A percentile compares a stretch with the other conserved stretches of the same genome.
Evolutionary conservation across 2,797 vertebrate genomes (phyloP).

Genomic region (Melanotaenia maccullochi): DNA sequence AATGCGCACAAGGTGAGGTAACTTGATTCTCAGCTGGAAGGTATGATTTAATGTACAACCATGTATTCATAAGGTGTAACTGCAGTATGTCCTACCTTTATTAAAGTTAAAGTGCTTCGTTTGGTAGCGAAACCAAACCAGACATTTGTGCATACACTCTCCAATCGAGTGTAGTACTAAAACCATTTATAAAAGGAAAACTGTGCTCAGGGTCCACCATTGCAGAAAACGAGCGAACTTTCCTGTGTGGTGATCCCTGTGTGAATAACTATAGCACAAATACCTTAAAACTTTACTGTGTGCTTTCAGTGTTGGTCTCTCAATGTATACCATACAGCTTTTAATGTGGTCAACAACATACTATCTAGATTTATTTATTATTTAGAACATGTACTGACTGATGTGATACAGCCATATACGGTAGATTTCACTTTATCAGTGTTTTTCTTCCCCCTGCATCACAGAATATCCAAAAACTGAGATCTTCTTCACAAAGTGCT

Average conservation of each 20-base stretch:
- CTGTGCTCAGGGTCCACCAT: too few species aligned
- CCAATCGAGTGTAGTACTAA: background rate
- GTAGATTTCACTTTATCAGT: too few species aligned
- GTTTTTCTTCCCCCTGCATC: background rate
- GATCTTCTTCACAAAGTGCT: constrained; percentile 28
- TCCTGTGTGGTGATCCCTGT: too few species aligned
- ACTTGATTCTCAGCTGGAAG: background rate
- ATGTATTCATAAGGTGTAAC: background rate
- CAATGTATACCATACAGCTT: too few species aligned
- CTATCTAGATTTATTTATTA: too few species aligned
- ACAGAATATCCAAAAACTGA: constrained; percentile 65
- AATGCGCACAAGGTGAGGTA: constrained; percentile 68
- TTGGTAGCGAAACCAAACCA: background rate
- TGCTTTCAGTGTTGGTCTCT: too few species aligned
- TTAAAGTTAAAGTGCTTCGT: background rate
- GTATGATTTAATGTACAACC: background rate
- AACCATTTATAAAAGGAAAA: too few species aligned
- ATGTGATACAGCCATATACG: too few species aligned
- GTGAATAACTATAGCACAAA: too few species aligned
- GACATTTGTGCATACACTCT: background rate
- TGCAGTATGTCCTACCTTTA: background rate
- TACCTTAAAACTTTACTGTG: background rate
- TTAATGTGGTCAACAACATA: too few species aligned
- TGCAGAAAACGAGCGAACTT: too few species aligned
- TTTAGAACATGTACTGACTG: too few species aligned